Conservation (phyloP, 1,140 invertebrate species). For the Drosophila carrolli region DNA sequence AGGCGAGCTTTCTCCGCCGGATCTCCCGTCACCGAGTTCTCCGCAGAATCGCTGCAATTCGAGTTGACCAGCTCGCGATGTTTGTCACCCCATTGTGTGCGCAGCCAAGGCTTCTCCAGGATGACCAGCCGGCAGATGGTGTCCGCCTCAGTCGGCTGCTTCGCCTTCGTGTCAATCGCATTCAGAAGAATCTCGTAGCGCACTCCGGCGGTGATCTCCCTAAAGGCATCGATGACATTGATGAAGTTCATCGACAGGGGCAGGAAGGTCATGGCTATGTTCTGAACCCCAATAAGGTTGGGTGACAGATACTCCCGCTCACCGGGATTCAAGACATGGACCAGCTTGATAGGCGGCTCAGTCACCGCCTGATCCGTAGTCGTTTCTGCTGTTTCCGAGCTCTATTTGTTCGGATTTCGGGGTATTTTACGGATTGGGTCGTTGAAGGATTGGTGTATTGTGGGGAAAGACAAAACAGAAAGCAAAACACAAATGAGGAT, state of each 20-base stretch:
- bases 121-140: constrained; percentile 75
- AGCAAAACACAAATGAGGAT: constrained; percentile 77
- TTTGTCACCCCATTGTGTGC: constrained; percentile 82
- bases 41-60: constrained; percentile 68
- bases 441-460: constrained; percentile 24
- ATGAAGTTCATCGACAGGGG: constrained; percentile 78
- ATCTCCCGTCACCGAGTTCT: constrained; percentile 46
- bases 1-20: constrained; percentile 39
- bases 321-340: constrained; percentile 79
- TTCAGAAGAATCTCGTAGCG: constrained; percentile 79
- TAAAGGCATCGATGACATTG: constrained; percentile 77
- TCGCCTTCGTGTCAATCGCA: constrained; percentile 67
- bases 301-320: constrained; percentile 82
- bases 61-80: constrained; percentile 70
- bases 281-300: constrained; percentile 81
- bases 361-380: constrained; percentile 52
- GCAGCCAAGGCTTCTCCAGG: constrained; percentile 80
- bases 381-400: constrained; percentile 1
- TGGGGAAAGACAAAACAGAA: constrained; percentile 71
- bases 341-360: constrained; percentile 74
- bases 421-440: not conserved
- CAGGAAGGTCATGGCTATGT: constrained; percentile 81
- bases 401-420: constrained; percentile 21
- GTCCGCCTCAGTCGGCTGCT: constrained; percentile 65
- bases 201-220: constrained; percentile 81